Conservation (phyloP, 1,140 invertebrate genomes). For the Aphelinus atriplicis region DNA sequence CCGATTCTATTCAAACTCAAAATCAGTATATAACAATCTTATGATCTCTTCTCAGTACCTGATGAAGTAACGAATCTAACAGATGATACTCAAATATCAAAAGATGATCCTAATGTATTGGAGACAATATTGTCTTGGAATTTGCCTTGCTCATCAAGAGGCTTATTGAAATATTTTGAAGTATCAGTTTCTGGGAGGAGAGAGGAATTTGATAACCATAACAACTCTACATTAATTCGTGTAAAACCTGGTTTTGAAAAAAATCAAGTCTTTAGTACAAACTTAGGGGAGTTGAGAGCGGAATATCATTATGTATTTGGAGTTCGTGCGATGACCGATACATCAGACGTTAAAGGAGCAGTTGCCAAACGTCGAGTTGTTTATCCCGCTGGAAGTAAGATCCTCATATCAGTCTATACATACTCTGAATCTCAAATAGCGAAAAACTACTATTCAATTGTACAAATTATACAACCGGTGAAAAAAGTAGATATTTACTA, state of each 20-base stretch:
- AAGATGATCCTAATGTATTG: slow-evolving; percentile 43
- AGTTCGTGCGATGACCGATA: slow-evolving; percentile 31
- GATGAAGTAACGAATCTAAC: slow-evolving; percentile 7
- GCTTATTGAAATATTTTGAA: slow-evolving; percentile 48
- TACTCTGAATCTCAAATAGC: too few species aligned
- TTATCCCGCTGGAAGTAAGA: slow-evolving; percentile 55
- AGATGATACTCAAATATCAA: not conserved
- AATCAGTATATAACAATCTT: too few species aligned
- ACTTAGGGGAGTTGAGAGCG: slow-evolving; percentile 45
- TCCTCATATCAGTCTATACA: too few species aligned
- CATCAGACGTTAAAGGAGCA: slow-evolving; percentile 38
- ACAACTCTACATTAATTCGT: slow-evolving; percentile 4
- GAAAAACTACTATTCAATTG: too few species aligned
- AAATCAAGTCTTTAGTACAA: slow-evolving; percentile 43
- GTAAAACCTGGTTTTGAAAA: slow-evolving; percentile 11
- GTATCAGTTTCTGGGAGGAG: slow-evolving; percentile 45
- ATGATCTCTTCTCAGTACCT: not conserved
- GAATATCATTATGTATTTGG: slow-evolving; percentile 51
- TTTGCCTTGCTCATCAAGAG: slow-evolving; percentile 50
- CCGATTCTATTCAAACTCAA: too few species aligned
- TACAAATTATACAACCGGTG: too few species aligned
- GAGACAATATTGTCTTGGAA: slow-evolving; percentile 51
- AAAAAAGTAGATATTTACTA: not conserved
- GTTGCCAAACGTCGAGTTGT: slow-evolving; percentile 20
- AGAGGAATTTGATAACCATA: slow-evolving; percentile 19